Conservation (phyloP, 1,140 invertebrate genomes). For the Cydia pomonella region DNA sequence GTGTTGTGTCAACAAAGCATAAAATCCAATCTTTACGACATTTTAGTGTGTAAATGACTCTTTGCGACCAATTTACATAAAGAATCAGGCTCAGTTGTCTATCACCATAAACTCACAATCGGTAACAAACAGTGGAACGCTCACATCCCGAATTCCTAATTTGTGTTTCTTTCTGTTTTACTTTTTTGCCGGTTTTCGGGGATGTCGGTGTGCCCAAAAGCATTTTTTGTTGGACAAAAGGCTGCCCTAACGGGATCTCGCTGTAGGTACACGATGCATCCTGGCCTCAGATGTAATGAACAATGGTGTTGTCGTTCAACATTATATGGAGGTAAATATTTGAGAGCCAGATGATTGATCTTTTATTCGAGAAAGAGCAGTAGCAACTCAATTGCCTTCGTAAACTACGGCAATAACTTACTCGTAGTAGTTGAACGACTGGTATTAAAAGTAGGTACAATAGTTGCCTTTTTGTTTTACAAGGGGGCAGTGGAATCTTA, state of each 20-base stretch:
- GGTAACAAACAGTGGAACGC: constrained; percentile 45
- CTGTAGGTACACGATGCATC: constrained; percentile 33
- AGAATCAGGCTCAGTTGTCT: constrained; percentile 21
- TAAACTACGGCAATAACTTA: background rate
- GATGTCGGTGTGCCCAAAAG: constrained; percentile 63
- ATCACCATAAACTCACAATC: constrained; percentile 47
- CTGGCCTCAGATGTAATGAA: constrained; percentile 30
- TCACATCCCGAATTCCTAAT: constrained; percentile 73
- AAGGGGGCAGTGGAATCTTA: no score
- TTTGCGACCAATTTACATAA: constrained; percentile 26
- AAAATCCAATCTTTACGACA: constrained; percentile 4
- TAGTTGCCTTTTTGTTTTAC: no score
- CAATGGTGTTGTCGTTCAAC: constrained; percentile 30
- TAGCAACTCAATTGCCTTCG: background rate
- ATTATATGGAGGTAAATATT: constrained; percentile 14
- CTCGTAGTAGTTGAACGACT: no score
- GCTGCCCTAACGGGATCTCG: constrained; percentile 64
- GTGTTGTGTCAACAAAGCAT: constrained; percentile 4
- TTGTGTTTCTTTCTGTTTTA: constrained; percentile 70
- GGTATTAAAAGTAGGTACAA: no score
- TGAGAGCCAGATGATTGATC: background rate
- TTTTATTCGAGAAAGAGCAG: background rate
- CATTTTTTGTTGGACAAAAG: constrained; percentile 71
- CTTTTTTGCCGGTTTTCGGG: constrained; percentile 61
- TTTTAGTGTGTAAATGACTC: constrained; percentile 8